Conservation (phyloP, 2,113 vertebrate genomes). For the Abramis brama region DNA sequence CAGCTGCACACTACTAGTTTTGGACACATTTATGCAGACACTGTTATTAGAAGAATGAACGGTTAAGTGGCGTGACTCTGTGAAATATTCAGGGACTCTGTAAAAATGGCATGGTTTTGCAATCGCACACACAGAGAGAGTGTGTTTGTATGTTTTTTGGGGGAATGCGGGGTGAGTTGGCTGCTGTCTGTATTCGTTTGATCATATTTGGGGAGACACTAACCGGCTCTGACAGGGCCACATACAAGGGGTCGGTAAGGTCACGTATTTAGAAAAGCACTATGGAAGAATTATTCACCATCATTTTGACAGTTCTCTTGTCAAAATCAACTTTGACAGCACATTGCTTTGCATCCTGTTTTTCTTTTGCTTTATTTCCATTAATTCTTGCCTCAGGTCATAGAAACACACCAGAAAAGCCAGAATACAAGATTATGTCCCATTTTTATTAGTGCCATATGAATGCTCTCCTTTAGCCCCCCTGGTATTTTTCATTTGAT, state of each 20-base stretch:
- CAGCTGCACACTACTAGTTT: not conserved
- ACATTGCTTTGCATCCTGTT: not conserved
- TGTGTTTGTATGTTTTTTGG: not conserved
- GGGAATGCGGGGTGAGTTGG: not conserved
- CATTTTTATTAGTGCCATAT: not conserved
- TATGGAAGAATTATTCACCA: conserved; percentile 37
- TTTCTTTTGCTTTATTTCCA: conserved; percentile 10
- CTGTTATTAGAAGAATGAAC: conserved; percentile 1
- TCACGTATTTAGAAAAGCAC: conserved; percentile 19
- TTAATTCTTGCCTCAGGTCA: not conserved
- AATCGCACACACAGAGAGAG: not conserved
- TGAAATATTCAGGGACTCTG: not conserved
- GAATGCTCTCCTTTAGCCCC: conserved; percentile 6
- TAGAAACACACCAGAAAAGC: not conserved
- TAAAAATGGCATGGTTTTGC: not conserved
- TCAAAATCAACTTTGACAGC: conserved; percentile 45
- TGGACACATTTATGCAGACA: not conserved
- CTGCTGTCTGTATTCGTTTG: conserved; percentile 29
- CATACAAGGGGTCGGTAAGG: conserved; percentile 20
- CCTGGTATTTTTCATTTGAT: conserved; percentile 30
- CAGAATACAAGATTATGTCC: conserved; percentile 7
- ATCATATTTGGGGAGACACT: conserved; percentile 28
- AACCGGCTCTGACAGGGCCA: conserved; percentile 23
- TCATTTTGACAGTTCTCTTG: conserved; percentile 20
- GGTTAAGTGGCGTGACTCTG: not conserved